Conservation (phyloP, 2,113 vertebrate genomes). For the Marmota monax region DNA sequence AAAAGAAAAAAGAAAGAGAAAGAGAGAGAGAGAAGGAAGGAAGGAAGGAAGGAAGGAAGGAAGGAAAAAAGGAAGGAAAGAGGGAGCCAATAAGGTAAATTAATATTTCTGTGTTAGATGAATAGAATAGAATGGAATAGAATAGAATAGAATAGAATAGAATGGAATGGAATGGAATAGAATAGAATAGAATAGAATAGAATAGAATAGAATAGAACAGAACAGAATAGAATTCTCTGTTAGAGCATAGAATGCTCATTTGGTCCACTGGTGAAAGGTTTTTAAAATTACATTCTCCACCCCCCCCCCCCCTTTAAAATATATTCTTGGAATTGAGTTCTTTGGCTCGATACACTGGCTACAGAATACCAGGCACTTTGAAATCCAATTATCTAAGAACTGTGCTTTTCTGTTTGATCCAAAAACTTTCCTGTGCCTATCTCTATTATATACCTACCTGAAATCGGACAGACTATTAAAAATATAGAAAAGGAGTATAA, state of each 20-base stretch:
- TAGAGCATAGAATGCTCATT: not conserved
- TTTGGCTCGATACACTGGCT: not conserved
- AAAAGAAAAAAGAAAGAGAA: no score
- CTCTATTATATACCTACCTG: not conserved
- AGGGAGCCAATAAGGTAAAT: no score
- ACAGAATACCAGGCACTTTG: not conserved
- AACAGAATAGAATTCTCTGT: no score
- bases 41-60: no score
- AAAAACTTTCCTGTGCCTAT: not conserved
- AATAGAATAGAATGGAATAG: no score
- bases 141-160: no score
- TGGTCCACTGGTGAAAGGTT: not conserved
- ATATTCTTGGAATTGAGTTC: not conserved
- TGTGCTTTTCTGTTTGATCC: not conserved
- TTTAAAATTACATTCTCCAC: not conserved
- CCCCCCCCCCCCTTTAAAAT: not conserved
- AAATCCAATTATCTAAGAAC: not conserved
- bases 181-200: no score
- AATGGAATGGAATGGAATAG: no score
- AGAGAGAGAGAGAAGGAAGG: rapidly evolving
- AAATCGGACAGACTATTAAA: not conserved
- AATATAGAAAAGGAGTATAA: not conserved
- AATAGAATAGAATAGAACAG: no score
- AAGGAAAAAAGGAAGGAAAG: no score
- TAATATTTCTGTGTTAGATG: not conserved